Base-by-base conservation (phyloP, 2,888 invertebrate species). In the Macrophya alboannulata region DNA sequence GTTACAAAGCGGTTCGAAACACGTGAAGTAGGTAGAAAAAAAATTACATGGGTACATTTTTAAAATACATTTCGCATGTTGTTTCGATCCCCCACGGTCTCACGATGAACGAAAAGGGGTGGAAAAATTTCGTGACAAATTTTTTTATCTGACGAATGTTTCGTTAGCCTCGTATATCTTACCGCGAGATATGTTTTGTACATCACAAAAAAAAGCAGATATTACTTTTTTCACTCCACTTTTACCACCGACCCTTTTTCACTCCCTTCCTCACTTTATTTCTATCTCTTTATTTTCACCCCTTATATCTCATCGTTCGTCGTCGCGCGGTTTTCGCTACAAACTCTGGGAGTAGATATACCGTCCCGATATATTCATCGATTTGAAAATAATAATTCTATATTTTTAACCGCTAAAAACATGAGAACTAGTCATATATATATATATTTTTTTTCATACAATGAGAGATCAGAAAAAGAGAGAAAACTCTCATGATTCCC, bases 251-350 rank as follows among this genome's bases (percentile, higher is more conserved):
- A 40, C 40, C 31, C 45, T 59, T 59, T n/a, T 40, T 62, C 59
- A 59, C 59, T 79, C 77, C 37, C 37, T 21, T 31, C 31, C 21
- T 77, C 12, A 3, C 45, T 43, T 15, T 65, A n/a, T 40, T 65
- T 83, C 68, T n/a, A 12, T 17, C 43, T 45, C 82, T 86, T n/a
- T 48, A 72, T 84, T 74, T 31, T 51, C 76, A 45, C 51, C 85
- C 55, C 48, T 84, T 65, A 74, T 59, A n/a, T 68, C 85, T 76
- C 83, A 55, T 86, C 86, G 77, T 37, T 77, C 31, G 83, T 65
- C 72, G 76, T 81, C 59, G n/a, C n/a, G n/a, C n/a, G 43, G 82
- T 55, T 45, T 71, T 82, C 59, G 81, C 65, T 55, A 83, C 40
- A 85, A 85, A 84, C 83, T 48, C 25, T 45, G n/a, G n/a, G 31